Percentiles rank a stretch among this genome's conserved stretches.
Evolutionary conservation across 1,140 invertebrate species (phyloP).

Genomic region (Parasteatoda tepidariorum): DNA sequence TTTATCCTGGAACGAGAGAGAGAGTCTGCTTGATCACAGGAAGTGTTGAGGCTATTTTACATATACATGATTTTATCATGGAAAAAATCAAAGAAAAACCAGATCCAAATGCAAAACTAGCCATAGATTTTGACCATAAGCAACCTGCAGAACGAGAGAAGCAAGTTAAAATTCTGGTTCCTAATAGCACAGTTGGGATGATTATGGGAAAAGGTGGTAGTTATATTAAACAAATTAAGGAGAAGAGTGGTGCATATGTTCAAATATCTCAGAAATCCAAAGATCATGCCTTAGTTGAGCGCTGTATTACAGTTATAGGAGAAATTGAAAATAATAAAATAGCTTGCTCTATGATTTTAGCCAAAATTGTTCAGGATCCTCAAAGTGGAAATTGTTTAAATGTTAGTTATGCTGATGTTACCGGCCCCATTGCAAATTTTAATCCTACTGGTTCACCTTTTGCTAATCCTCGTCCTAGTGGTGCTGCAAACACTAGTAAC

Average conservation of each 20-base stretch:
- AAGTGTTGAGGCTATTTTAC: slow-evolving; percentile 90
- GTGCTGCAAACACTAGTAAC: slow-evolving; percentile 63
- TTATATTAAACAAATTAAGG: slow-evolving; percentile 98
- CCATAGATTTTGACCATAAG: slow-evolving; percentile 73
- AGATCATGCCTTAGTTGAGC: slow-evolving; percentile 93
- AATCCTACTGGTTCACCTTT: slow-evolving; percentile 96
- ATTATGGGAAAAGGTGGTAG: slow-evolving; percentile 98
- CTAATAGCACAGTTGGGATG: slow-evolving; percentile 98
- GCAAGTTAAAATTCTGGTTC: slow-evolving; percentile 93
- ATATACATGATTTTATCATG: slow-evolving; percentile 95
- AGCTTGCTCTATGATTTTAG: slow-evolving; percentile 92
- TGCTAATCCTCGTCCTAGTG: slow-evolving; percentile 73
- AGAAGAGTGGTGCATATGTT: slow-evolving; percentile 96
- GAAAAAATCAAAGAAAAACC: slow-evolving; percentile 98
- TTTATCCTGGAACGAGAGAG: slow-evolving; percentile 88
- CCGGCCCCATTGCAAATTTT: slow-evolving; percentile 94
- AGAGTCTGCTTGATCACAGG: slow-evolving; percentile 97
- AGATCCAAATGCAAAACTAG: slow-evolving; percentile 84
- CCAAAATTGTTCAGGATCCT: slow-evolving; percentile 97
- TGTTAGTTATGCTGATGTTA: slow-evolving; percentile 95
- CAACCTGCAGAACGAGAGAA: slow-evolving; percentile 73
- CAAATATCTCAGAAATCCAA: slow-evolving; percentile 99
- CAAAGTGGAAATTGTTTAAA: slow-evolving; percentile 95
- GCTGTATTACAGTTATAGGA: slow-evolving; percentile 97
- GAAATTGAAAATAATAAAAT: slow-evolving; percentile 90